These are phyloP conservation scores for Platycnemis pennipes DNA, from an alignment of 2,888 invertebrate genomes.

Conservation along the genomic window DNA sequence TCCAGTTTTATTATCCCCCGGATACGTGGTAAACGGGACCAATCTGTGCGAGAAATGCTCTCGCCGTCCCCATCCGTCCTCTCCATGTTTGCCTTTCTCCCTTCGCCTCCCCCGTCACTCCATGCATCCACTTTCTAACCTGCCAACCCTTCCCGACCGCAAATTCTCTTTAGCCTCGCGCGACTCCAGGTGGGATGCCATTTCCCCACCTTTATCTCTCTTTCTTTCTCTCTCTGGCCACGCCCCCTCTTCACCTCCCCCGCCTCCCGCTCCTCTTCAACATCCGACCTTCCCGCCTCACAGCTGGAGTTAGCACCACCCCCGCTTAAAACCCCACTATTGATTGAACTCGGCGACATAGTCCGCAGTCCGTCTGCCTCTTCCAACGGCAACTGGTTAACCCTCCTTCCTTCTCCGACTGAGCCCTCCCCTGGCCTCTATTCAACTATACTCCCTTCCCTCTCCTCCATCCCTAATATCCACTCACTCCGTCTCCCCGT, in stretches of 20 bases:
- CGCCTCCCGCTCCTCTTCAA: background rate
- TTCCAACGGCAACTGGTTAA: conserved; percentile 46
- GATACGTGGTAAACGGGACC: no score
- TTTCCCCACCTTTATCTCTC: background rate
- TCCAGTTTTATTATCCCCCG: no score
- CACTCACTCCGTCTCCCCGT: background rate
- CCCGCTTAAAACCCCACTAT: conserved; percentile 47
- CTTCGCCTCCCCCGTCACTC: no score
- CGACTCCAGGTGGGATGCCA: background rate
- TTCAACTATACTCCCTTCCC: background rate
- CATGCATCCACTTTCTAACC: background rate
- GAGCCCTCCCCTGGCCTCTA: background rate
- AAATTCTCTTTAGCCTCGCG: no score
- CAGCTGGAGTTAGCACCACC: conserved; percentile 38
- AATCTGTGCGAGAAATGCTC: no score
- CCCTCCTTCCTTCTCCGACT: background rate
- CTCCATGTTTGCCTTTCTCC: no score
- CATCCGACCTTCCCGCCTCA: background rate
- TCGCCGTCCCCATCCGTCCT: no score
- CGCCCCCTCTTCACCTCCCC: background rate
- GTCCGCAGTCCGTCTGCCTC: conserved; percentile 60
- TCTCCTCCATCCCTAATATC: background rate
- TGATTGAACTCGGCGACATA: conserved; percentile 56
- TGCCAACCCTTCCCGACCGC: background rate
- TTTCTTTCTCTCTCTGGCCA: background rate